Conservation (phyloP, 2,888 invertebrate species). For the Folsomia candida region DNA sequence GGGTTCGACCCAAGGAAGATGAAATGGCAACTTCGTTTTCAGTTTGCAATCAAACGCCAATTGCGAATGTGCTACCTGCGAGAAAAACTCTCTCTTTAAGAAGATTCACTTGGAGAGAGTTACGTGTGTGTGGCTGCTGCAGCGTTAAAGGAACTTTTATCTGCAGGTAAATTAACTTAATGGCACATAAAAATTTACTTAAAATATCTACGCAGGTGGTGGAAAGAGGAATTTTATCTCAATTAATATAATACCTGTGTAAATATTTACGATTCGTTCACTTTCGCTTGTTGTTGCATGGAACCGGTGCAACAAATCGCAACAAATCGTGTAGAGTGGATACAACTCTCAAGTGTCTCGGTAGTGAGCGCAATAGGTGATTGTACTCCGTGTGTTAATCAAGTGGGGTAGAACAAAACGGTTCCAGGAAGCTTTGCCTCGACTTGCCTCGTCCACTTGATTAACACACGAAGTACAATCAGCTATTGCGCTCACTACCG, state of each 20-base stretch:
- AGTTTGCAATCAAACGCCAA: conserved; percentile 39
- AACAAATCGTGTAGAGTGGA: too few species aligned
- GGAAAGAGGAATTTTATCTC: neutral
- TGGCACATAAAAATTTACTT: neutral
- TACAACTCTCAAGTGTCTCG: too few species aligned
- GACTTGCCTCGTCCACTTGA: too few species aligned
- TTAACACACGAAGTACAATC: too few species aligned
- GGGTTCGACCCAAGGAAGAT: conserved; percentile 3
- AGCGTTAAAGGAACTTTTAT: neutral
- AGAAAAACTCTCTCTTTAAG: conserved; percentile 24
- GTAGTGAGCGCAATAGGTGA: too few species aligned
- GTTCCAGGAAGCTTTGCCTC: too few species aligned
- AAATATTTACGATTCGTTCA: neutral
- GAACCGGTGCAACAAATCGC: neutral
- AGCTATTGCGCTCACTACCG: too few species aligned
- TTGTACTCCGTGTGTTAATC: too few species aligned
- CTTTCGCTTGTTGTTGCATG: neutral
- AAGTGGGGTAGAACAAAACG: too few species aligned
- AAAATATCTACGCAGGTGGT: neutral
- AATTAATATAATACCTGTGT: neutral
- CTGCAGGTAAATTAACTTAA: neutral
- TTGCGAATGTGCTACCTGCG: conserved; percentile 20
- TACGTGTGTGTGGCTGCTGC: neutral
- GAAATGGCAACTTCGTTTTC: conserved; percentile 38
- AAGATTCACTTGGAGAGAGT: conserved; percentile 8